Evolutionary conservation across 2,888 invertebrate species (phyloP), one percentile per base, ranked within the genome.

Genomic region (Sphaerophoria taeniata): DNA sequence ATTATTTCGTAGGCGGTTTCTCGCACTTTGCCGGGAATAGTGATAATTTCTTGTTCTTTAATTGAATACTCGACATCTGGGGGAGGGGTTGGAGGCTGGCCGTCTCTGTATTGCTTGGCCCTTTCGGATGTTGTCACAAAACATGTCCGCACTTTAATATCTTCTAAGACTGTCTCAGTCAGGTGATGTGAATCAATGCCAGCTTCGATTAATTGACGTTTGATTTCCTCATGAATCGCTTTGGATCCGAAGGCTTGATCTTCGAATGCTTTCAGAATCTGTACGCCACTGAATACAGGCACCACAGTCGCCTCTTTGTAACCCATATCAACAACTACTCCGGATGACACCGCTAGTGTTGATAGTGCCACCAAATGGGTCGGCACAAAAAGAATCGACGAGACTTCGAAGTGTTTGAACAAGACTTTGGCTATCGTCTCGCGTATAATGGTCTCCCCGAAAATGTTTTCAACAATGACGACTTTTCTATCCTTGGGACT

Each of bases 401-500:
- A 94, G 63, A 96, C 97, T 94, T 98, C 98, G 93, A 96, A 99
- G 91, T 98, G 98, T 74, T 94, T 94, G 90, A 97, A 98, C n/a
- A 99, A 93, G 24, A 97, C 98, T 91, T 96, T 96, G 0, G 98
- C 98, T 9, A 99, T 93, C 0, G 96, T 96, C 89, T 98, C 96
- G 80, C 98, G 93, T 90, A 98, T 96, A 72, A 95, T 92, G 0
- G 97, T 96, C 4, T 95, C 96, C 43, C 96, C 95, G 24, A 99
- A 93, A 11, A 98, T 93, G 4, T 97, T 98, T 92, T 99, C 99
- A 24, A 99, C 95, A 39, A 99, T 94, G 5, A 99, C 96, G 45
- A 99, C 95, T 90, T 97, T 96, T 31, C 98, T 94, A 89, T 98
- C 98, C 92, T 98, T 98, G 0, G 99, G 98, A 90, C 97, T 98